These are phyloP conservation scores for fruit fly (Drosophila melanogaster) DNA, from an alignment of 1,140 invertebrate species.

Conservation along the genomic window Release_6_plus_ISO1_MT NT_033777.3:29857501-29858000, in stretches of 20 bases:
- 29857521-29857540: neutral
- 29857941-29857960: neutral
- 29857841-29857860: slow-evolving; percentile 5
- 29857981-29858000: neutral
- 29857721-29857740: neutral
- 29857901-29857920: neutral
- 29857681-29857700: neutral
- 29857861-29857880: neutral
- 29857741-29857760: neutral
- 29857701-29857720: too few relatives aligned
- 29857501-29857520: neutral
- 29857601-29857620: too few relatives aligned
- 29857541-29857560: neutral
- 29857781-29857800: too few relatives aligned
- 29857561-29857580: neutral
- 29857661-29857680: too few relatives aligned
- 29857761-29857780: neutral
- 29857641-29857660: too few relatives aligned
- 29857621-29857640: too few relatives aligned
- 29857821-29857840: neutral
- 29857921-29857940: neutral
- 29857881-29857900: neutral
- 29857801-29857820: neutral
- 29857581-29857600: neutral
- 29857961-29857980: slow-evolving; percentile 1